A percentile compares a stretch with the other conserved stretches of the same genome.
Evolutionary conservation across 2,113 vertebrate genomes (phyloP).

Genomic region (Anguilla japonica): DNA sequence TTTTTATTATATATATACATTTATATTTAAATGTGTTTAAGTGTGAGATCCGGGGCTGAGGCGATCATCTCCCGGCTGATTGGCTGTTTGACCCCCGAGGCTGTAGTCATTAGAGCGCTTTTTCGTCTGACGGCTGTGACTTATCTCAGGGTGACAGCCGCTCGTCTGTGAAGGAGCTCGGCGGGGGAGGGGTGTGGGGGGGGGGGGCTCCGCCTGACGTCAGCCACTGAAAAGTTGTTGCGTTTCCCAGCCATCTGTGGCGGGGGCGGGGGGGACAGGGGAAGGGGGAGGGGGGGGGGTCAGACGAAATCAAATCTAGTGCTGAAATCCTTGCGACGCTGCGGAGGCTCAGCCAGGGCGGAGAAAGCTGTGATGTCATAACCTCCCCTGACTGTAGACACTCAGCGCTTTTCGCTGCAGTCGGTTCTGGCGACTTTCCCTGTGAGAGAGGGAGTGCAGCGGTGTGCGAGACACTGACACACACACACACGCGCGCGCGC

Average conservation of each 20-base stretch:
- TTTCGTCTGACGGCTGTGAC: neutral
- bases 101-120: neutral
- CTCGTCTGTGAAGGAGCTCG: neutral
- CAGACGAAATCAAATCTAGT: neutral
- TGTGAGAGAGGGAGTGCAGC: neutral
- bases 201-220: neutral
- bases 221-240: neutral
- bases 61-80: neutral
- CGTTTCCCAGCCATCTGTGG: neutral
- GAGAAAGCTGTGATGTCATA: neutral
- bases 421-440: neutral
- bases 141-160: neutral
- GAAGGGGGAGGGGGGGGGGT: neutral
- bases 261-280: neutral
- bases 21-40: neutral
- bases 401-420: neutral
- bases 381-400: slow-evolving; percentile 4
- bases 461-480: neutral
- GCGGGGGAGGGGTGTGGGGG: neutral
- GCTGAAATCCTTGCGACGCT: neutral
- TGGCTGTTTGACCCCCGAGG: neutral
- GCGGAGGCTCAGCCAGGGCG: neutral
- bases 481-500: neutral
- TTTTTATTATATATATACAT: neutral
- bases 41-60: neutral